Base-by-base conservation (phyloP, 2,797 vertebrate genomes). In the Enteromius anoplus region DNA sequence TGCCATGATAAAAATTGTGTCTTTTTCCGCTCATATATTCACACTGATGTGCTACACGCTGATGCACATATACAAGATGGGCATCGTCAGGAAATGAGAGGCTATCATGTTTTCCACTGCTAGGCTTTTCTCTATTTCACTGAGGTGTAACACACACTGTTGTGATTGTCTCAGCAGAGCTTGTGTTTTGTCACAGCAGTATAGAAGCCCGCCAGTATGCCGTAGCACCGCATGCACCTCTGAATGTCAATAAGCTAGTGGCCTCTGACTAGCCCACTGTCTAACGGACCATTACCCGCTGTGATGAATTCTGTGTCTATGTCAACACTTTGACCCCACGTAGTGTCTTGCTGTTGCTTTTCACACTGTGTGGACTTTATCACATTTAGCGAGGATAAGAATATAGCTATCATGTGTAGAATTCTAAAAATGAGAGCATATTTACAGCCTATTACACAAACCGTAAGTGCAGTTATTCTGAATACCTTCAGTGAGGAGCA, bases 201-300 rank as follows among this genome's bases (percentile, higher is more conserved):
- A 68, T 77, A 87, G 47, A 62, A 45, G 75, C 55, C 78, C 69
- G 65, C 42, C 66, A 58, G 62, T 58, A 68, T 83, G 76, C 62
- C 3, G 7, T 11, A 65, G 82, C 51, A 34, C 53, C 0, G 21
- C 29, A 53, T 85, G 73, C 75, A 66, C 19, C 42, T 17, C 51
- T 71, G 87, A 80, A 83, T 83, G 75, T 82, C 85, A 87, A 85
- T 88, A 85, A 85, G 81, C 75, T 70, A 51, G 75, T 81, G 68
- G 83, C 84, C 85, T 75, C 70, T 45, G 75, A 78, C 76, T 76
- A 65, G 49, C 76, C 83, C 49, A 51, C 75, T 86, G 76, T 88
- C 82, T 88, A 80, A 81, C 68, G 71, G 65, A 34, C 77, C 85
- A 88, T 88, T 89, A 85, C 79, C 73, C 81, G 15, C 34, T 26